phyloP scores from a whole-genome alignment of 2,113 vertebrate species.

The Gnathonemus longibarbis region DNA sequence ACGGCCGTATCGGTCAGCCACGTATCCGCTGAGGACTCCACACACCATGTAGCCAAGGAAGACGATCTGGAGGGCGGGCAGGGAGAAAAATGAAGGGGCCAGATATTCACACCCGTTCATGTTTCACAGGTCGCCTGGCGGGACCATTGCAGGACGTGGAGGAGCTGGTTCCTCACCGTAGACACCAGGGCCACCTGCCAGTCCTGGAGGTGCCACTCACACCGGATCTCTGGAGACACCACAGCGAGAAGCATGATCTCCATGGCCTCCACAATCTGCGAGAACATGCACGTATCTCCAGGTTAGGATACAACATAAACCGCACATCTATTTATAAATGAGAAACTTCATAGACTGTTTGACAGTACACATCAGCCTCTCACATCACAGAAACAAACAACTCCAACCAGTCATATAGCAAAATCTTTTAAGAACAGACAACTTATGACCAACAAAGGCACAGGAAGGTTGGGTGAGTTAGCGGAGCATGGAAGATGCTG shows the following conservation, averaged over 20 bases:
- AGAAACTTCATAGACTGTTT: background rate
- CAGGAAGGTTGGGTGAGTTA: background rate
- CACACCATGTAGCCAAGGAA: constrained; percentile 91
- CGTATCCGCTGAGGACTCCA: constrained; percentile 74
- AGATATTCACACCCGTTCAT: constrained; percentile 10
- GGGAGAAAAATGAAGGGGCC: background rate
- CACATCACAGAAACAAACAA: background rate
- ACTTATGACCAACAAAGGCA: background rate
- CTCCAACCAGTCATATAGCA: background rate
- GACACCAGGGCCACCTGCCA: constrained; percentile 95
- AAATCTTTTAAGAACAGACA: background rate
- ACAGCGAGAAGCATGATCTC: constrained; percentile 95
- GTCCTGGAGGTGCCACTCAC: constrained; percentile 84
- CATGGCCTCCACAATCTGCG: constrained; percentile 86
- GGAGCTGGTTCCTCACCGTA: constrained; percentile 66
- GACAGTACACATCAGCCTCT: background rate
- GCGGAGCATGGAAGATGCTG: background rate
- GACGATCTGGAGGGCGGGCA: constrained; percentile 71
- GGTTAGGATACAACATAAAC: background rate
- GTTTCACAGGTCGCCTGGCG: background rate
- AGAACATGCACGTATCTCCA: constrained; percentile 24
- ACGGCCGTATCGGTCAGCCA: constrained; percentile 83
- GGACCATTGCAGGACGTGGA: background rate
- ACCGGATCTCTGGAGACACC: constrained; percentile 78
- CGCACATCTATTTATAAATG: background rate